Conservation (phyloP, 2,797 vertebrate genomes). For the Halcyon badia region DNA sequence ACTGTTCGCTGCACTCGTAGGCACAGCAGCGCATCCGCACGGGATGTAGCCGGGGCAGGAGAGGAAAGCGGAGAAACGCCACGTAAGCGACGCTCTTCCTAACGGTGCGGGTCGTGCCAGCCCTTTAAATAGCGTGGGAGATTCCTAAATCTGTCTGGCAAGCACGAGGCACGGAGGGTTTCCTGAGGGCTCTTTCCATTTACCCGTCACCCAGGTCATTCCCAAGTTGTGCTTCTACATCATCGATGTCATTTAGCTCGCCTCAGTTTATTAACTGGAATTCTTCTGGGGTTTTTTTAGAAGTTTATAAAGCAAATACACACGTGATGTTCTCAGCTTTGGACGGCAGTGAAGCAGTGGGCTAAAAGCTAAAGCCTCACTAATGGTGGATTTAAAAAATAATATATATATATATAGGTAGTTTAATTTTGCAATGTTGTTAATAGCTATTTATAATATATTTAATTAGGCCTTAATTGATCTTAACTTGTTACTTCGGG, state of each 20-base stretch:
- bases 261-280: not conserved
- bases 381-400: not conserved
- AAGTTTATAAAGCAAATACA: not conserved
- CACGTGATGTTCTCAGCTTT: not conserved
- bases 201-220: not conserved
- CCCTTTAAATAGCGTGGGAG: conserved; percentile 21
- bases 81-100: not conserved
- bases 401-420: not conserved
- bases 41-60: not conserved
- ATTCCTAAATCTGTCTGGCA: conserved; percentile 13
- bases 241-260: not conserved
- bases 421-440: not conserved
- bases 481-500: not conserved
- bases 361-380: not conserved
- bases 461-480: not conserved
- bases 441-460: not conserved
- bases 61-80: not conserved
- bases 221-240: not conserved
- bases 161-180: not conserved
- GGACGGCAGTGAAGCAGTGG: not conserved
- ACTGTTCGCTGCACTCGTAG: fast-evolving
- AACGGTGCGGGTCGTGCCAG: not conserved
- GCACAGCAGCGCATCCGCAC: fast-evolving
- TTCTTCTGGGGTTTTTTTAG: not conserved
- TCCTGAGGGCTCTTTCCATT: conserved; percentile 21